Evolutionary conservation across 2,113 vertebrate genomes (phyloP), one percentile per base, ranked within the genome.

Genomic region (Dryoscopus gambensis): DNA sequence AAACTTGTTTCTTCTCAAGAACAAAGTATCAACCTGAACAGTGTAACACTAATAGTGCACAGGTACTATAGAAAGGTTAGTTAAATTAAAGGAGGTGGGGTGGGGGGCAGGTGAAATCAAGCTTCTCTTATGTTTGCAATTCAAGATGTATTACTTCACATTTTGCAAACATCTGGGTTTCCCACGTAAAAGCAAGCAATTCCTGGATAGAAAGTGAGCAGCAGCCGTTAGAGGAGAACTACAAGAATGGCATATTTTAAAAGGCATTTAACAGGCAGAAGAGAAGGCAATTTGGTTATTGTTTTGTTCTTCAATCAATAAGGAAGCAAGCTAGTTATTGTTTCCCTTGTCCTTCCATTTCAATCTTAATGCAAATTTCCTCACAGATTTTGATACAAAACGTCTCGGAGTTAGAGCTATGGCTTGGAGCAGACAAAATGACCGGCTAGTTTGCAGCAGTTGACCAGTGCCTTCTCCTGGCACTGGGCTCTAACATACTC

Each of bases 401-500:
- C 5, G 25, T 65, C 77, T 85, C 1, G 0, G 35, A 68, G 65
- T 55, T 47, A 47, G 1, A 40, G 49, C 46, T 21, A 18, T 0
- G 11, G 49, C 15, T 27, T 39, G 65, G 35, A 84, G 62, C 56
- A 84, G 27, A 70, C 50, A 50, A 84, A 80, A 53, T 44, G 35
- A 39, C 28, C 0, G 0, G 15, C 60, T 47, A 22, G 10, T 55
- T 30, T 27, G 63, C 79, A 83, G 85, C 50, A 91, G 44, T 10
- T 91, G 77, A 67, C 77, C 74, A 15, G 73, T 65, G 52, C 77
- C 57, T 81, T 87, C 35, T 40, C 78, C 82, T 31, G 69, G 47
- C 49, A 25, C 0, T 25, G 73, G 76, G 84, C 53, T 71, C 40
- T 35, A 60, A 78, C 73, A 12, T 3, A 15, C n/a, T 67, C 11